These are phyloP conservation scores for Corythoichthys intestinalis DNA, from an alignment of 2,113 vertebrate species.

Conservation along the genomic window DNA sequence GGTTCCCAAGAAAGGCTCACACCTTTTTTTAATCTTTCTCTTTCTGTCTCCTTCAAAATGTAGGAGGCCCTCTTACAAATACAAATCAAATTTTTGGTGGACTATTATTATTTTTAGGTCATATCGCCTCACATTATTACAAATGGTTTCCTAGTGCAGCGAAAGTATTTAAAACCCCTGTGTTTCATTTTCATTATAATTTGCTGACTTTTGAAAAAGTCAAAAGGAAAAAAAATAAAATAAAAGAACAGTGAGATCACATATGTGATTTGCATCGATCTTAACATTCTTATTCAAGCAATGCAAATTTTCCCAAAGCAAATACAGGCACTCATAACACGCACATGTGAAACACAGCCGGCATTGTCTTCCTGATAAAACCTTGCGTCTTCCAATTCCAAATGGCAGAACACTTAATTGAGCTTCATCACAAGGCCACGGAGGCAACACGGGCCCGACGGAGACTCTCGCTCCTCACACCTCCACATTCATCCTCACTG, in stretches of 20 bases:
- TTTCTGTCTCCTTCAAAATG: too few relatives aligned
- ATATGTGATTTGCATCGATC: not conserved
- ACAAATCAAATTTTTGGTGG: too few relatives aligned
- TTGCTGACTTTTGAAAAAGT: not conserved
- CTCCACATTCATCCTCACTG: slow-evolving; percentile 14
- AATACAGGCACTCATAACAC: not conserved
- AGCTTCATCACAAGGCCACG: slow-evolving; percentile 22
- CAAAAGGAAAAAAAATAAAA: not conserved
- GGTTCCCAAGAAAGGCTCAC: too few relatives aligned
- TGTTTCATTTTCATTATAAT: not conserved
- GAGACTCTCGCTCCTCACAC: slow-evolving; percentile 29
- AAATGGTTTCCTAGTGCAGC: not conserved
- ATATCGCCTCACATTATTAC: not conserved
- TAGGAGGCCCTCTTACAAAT: too few relatives aligned
- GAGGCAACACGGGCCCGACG: slow-evolving; percentile 11
- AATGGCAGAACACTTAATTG: not conserved
- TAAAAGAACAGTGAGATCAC: not conserved
- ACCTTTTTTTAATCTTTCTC: too few relatives aligned
- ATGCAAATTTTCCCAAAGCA: not conserved
- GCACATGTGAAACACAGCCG: not conserved
- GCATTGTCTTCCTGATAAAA: slow-evolving; percentile 6
- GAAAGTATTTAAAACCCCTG: not conserved
- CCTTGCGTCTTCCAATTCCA: not conserved
- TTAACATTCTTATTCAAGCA: not conserved
- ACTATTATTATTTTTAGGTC: too few relatives aligned